phyloP scores from a whole-genome alignment of 1,140 invertebrate genomes.

The Centruroides vittatus region DNA sequence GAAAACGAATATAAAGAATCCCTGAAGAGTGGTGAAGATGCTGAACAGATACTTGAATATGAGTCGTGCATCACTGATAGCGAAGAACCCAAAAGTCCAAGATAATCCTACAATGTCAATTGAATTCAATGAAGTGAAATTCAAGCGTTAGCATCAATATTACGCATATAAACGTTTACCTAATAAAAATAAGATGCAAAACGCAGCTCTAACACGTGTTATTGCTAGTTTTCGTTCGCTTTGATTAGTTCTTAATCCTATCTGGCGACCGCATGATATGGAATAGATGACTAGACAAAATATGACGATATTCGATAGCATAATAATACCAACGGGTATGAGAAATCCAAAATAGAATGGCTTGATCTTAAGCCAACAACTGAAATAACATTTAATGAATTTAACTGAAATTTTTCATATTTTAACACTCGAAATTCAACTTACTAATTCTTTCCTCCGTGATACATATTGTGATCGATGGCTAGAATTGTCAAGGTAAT shows the following conservation, averaged over 20 bases:
- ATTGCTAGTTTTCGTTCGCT: constrained; percentile 24
- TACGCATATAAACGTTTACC: not conserved
- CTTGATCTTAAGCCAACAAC: constrained; percentile 31
- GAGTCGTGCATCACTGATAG: constrained; percentile 31
- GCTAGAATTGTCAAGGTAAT: constrained; percentile 18
- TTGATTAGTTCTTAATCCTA: constrained; percentile 27
- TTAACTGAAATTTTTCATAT: not conserved
- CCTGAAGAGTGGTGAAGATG: constrained; percentile 36
- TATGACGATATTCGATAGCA: constrained; percentile 29
- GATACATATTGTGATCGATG: constrained; percentile 20
- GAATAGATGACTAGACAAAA: constrained; percentile 29
- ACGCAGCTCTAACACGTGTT: constrained; percentile 31
- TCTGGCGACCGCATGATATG: constrained; percentile 28
- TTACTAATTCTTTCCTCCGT: not conserved
- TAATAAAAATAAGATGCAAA: constrained; percentile 30
- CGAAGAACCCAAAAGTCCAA: constrained; percentile 38
- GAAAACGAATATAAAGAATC: constrained; percentile 34
- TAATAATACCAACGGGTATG: constrained; percentile 28
- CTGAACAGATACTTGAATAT: constrained; percentile 38
- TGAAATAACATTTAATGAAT: not conserved
- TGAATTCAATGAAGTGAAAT: too few species aligned
- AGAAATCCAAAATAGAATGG: constrained; percentile 32
- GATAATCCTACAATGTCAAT: constrained; percentile 30
- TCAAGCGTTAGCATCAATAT: too few species aligned
- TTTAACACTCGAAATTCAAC: not conserved